Conservation (phyloP, 2,888 invertebrate species). For the Rhagonycha fulva region DNA sequence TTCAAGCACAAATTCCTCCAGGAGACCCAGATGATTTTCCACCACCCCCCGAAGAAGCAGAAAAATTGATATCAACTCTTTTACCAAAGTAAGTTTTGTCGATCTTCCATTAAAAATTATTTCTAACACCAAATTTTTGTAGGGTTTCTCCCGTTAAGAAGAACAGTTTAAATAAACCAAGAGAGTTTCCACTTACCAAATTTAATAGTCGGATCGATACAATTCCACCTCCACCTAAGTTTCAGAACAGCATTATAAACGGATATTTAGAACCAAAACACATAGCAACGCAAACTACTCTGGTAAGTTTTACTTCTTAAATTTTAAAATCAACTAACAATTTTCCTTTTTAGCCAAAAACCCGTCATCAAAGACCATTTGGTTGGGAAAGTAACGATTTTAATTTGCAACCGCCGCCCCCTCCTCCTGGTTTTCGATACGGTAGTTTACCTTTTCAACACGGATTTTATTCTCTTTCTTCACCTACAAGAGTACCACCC, state of each 20-base stretch:
- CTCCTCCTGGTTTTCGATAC: constrained; percentile 66
- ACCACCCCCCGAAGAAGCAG: constrained; percentile 77
- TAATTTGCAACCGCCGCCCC: constrained; percentile 60
- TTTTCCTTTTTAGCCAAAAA: constrained; percentile 67
- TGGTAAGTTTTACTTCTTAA: constrained; percentile 58
- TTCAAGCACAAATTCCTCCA: constrained; percentile 51
- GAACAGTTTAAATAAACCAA: constrained; percentile 51
- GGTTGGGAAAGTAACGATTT: constrained; percentile 67
- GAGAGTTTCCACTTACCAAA: constrained; percentile 49
- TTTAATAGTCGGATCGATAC: constrained; percentile 45
- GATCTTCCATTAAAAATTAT: not conserved
- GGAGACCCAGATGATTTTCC: constrained; percentile 61
- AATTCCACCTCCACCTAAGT: constrained; percentile 54
- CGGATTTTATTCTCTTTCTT: constrained; percentile 64
- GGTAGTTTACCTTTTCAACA: constrained; percentile 69
- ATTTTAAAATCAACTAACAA: not conserved
- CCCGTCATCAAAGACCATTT: constrained; percentile 74
- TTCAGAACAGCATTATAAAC: constrained; percentile 43
- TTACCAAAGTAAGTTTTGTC: constrained; percentile 66
- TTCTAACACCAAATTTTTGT: constrained; percentile 38
- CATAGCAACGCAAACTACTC: constrained; percentile 77
- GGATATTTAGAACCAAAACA: constrained; percentile 57
- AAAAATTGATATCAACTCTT: constrained; percentile 75
- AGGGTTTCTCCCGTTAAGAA: constrained; percentile 74
- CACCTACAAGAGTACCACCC: constrained; percentile 64